These are phyloP conservation scores for Phylloscopus collybita DNA, from an alignment of 2,797 vertebrate genomes.

Conservation along the genomic window DNA sequence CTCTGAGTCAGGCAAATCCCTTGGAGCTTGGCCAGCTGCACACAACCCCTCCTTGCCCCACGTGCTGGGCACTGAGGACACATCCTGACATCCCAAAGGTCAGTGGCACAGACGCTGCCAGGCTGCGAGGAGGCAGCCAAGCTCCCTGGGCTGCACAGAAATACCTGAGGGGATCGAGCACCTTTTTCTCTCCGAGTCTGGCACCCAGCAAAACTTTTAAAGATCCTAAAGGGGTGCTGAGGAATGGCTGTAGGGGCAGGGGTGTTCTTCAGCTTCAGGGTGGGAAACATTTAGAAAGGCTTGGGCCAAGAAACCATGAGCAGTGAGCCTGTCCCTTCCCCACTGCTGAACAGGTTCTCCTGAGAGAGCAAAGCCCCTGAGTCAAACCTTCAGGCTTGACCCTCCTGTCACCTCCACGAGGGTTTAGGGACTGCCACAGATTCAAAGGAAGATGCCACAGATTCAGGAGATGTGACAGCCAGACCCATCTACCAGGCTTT, in stretches of 20 bases:
- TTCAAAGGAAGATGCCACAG: not conserved
- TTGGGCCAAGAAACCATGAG: fast-evolving
- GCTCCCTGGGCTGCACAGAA: not conserved
- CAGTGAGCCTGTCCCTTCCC: not conserved
- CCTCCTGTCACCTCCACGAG: fast-evolving
- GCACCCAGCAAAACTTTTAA: not conserved
- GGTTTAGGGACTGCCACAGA: not conserved
- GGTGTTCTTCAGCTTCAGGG: not conserved
- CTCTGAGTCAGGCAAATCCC: not conserved
- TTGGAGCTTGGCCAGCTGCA: not conserved
- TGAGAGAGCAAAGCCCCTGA: not conserved
- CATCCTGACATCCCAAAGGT: not conserved
- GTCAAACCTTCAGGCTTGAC: not conserved
- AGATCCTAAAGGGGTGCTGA: not conserved
- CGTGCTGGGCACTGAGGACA: not conserved
- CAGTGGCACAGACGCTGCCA: not conserved
- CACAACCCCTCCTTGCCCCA: not conserved
- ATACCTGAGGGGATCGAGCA: not conserved
- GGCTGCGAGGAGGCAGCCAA: not conserved
- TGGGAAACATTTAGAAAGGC: not conserved
- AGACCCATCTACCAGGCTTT: not conserved
- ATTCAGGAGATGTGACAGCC: not conserved
- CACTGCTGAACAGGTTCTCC: not conserved
- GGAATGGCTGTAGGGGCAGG: not conserved
- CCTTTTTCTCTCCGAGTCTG: not conserved